phyloP scores from a whole-genome alignment of 37 sponge, comb jelly and placozoan species.

The Chondrilla cf. caribensis region DNA sequence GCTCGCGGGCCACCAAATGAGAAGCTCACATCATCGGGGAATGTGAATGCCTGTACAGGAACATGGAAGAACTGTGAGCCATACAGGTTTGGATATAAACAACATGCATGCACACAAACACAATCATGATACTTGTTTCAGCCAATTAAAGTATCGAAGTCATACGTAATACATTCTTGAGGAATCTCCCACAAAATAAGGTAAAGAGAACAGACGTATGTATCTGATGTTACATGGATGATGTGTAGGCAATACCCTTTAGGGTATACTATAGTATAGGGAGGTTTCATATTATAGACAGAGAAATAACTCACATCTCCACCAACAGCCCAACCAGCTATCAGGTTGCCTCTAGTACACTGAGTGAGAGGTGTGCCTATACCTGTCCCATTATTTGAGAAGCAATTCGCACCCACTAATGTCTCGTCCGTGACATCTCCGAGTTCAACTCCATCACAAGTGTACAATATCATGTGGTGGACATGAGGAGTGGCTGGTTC shows the following conservation, averaged over 20 bases:
- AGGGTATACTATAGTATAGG: constrained; percentile 9
- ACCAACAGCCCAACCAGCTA: not conserved
- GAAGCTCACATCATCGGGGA: constrained; percentile 62
- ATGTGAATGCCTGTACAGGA: constrained; percentile 42
- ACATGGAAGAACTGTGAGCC: too few species aligned
- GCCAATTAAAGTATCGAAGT: too few species aligned
- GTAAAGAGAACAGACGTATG: not conserved
- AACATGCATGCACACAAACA: too few species aligned
- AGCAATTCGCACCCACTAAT: not conserved
- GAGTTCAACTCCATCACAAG: not conserved
- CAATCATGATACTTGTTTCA: too few species aligned
- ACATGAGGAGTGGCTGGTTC: not conserved
- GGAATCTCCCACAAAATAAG: too few species aligned
- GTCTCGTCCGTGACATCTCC: not conserved
- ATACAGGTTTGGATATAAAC: too few species aligned
- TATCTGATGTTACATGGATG: not conserved
- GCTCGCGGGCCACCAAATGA: constrained; percentile 63
- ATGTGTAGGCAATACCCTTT: not conserved
- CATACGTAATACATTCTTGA: too few species aligned
- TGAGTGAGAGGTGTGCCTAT: not conserved
- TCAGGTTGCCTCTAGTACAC: not conserved
- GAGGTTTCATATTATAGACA: not conserved
- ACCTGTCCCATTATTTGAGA: constrained; percentile 20
- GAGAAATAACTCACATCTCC: not conserved
- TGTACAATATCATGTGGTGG: not conserved